Conservation (phyloP, 2,113 vertebrate genomes). For the Meriones unguiculatus region DNA sequence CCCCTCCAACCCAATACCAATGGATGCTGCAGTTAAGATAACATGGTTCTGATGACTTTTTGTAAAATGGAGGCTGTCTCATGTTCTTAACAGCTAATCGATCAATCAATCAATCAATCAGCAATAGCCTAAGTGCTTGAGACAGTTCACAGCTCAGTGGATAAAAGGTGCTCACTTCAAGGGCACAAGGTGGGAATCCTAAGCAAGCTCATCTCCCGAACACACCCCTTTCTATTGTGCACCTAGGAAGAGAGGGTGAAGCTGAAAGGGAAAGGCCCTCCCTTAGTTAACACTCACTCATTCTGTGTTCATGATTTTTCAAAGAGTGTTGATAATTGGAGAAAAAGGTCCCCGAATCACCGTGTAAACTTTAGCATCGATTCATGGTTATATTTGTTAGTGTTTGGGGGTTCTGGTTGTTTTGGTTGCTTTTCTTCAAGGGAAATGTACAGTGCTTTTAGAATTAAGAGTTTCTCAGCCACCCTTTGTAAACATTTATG, state of each 20-base stretch:
- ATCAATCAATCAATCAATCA: not conserved
- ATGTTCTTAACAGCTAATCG: not conserved
- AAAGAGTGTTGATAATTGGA: not conserved
- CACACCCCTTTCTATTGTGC: not conserved
- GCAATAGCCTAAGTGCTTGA: too few relatives aligned
- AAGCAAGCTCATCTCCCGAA: not conserved
- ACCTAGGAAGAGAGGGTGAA: not conserved
- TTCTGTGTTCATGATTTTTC: not conserved
- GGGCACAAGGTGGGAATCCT: not conserved
- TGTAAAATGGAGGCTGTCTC: not conserved
- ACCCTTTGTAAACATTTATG: conserved; percentile 51
- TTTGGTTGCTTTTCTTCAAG: conserved; percentile 1
- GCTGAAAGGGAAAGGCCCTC: not conserved
- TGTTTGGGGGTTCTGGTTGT: not conserved
- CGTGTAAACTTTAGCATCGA: not conserved
- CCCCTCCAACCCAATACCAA: not conserved
- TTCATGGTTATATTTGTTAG: not conserved
- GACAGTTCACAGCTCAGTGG: not conserved
- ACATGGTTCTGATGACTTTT: not conserved
- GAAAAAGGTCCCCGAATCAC: not conserved
- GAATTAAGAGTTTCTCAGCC: not conserved
- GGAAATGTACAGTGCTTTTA: not conserved
- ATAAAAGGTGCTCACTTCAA: not conserved
- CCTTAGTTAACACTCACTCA: not conserved
- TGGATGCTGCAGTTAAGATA: not conserved